Base-by-base conservation (phyloP, 2,888 invertebrate genomes). In the Tubulanus polymorphus region DNA sequence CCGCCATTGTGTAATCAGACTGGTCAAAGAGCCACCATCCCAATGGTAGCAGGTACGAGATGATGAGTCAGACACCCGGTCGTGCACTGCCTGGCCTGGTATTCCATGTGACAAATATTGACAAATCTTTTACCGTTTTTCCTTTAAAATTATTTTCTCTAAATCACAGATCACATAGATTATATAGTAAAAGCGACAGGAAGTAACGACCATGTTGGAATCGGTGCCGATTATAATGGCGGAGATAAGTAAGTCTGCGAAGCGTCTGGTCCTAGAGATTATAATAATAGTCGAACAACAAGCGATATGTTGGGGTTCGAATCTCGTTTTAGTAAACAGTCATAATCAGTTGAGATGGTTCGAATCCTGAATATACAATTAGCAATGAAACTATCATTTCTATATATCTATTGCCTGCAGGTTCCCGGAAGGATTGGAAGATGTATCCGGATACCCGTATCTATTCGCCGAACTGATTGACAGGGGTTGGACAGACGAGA, bases 11-110 rank as follows among this genome's bases (percentile, higher is more conserved):
- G 85, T 41, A 86, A 65, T 18, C 45, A 58, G n/a, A 47, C 57
- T 3, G 48, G 45, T 2, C n/a, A n/a, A n/a, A n/a, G n/a, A n/a
- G 57, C 90, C 2, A 89, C 87, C 0, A 85, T 90, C 53, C 84
- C 86, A 61, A 88, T 90, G 80, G 90, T 90, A 59, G 88, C 89
- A 67, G 89, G 90, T 90, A 79, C 83, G 82, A n/a, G n/a, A n/a
- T n/a, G n/a, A n/a, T n/a, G n/a, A n/a, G n/a, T n/a, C n/a, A n/a
- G n/a, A n/a, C n/a, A n/a, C n/a, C n/a, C n/a, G n/a, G n/a, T n/a
- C n/a, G n/a, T n/a, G n/a, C n/a, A n/a, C n/a, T n/a, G n/a, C n/a
- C n/a, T n/a, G n/a, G n/a, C n/a, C n/a, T n/a, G n/a, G n/a, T n/a
- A n/a, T n/a, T n/a, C n/a, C n/a, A n/a, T n/a, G n/a, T n/a, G n/a